Evolutionary conservation across 1,140 invertebrate genomes (phyloP).

Genomic region (Patella vulgata): DNA sequence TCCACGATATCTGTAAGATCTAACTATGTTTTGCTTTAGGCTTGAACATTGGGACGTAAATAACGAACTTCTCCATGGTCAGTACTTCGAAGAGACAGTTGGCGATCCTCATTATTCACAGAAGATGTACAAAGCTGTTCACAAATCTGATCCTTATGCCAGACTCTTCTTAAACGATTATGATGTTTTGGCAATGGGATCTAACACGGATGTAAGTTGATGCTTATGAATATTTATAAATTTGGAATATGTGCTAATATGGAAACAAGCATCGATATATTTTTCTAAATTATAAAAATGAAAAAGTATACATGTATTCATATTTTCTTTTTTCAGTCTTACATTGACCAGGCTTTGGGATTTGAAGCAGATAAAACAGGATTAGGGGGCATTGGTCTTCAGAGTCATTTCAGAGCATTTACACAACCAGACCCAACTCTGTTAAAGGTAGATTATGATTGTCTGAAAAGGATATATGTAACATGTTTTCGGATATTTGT

Average conservation of each 20-base stretch:
- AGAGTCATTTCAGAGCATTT: constrained; percentile 5
- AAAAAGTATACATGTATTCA: no score
- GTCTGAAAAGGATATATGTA: background rate
- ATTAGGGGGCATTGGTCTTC: background rate
- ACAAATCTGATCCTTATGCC: constrained; percentile 17
- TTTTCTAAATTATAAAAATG: no score
- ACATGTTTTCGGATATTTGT: no score
- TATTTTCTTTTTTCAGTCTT: constrained; percentile 2
- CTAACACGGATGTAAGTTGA: constrained; percentile 15
- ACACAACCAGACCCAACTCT: constrained; percentile 1
- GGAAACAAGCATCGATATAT: no score
- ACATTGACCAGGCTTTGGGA: background rate
- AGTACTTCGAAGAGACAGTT: constrained; percentile 19
- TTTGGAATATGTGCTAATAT: no score
- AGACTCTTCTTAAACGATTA: constrained; percentile 33
- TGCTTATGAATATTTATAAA: no score
- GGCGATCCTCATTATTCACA: constrained; percentile 15
- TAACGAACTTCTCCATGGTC: constrained; percentile 31
- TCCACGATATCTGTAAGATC: no score
- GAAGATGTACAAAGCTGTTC: constrained; percentile 18
- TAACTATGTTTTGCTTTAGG: no score
- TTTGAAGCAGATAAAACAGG: constrained; percentile 1
- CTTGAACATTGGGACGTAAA: constrained; percentile 33
- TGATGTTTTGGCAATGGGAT: constrained; percentile 20
- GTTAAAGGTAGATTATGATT: background rate